Base-by-base conservation (phyloP, 2,113 vertebrate genomes). In the Mus pahari region DNA sequence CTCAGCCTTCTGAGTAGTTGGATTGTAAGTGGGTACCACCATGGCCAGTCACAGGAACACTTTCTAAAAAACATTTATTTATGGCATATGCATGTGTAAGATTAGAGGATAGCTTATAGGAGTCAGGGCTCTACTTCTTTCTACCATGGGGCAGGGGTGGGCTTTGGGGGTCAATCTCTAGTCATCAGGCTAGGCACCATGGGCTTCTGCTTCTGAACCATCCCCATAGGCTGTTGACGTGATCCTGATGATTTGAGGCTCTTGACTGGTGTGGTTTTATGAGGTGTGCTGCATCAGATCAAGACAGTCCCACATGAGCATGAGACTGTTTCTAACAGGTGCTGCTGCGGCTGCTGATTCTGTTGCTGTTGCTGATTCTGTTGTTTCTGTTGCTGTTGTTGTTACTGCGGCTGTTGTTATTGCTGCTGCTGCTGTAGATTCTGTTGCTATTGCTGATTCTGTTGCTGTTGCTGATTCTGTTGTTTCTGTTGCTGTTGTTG, bases 381-480 rank as follows among this genome's bases (percentile, higher is more conserved):
- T 33, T 39, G 11, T 5, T 68, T 13, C 4, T 68, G 28, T 11
- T 14, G 6, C 8, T 7, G 17, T 6, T n/a, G 20, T 8, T 45
- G 26, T 2, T 20, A 0, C 4, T 24, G 6, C 7, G 4, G n/a
- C 9, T 75, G 31, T 26, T 68, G 28, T 16, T 14, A 7, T 11
- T n/a, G 9, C 24, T 42, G 14, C 16, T 10, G 4, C 3, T 24
- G 3, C 13, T 5, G 55, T 6, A 66, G 28, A 33, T n/a, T 1
- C 4, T 68, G 31, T 0, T 70, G 13, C 4, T 1, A 2, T 14
- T 42, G 14, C 8, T 19, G 55, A 6, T 74, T 28, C 39, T 39
- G 11, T 0, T 33, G 66, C 0, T 70, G 6, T 13, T 70, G 33
- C 3, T n/a, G 33, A 6, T 19, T 1, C 7, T 7, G 31, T 6